phyloP scores from a whole-genome alignment of 2,797 vertebrate species.

The Sebastes taczanowskii region DNA sequence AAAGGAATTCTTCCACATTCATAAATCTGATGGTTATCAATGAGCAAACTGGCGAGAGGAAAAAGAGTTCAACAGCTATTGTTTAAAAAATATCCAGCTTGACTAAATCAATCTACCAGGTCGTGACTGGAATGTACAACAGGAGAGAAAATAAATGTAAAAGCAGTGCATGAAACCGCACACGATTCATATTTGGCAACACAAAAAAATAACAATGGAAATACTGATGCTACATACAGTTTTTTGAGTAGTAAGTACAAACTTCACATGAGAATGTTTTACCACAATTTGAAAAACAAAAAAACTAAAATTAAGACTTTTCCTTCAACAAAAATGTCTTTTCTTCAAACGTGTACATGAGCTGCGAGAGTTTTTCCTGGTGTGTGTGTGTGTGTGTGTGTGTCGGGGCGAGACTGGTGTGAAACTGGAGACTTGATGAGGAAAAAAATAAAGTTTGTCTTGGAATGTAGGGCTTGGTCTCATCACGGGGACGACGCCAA shows the following conservation, averaged over 20 bases:
- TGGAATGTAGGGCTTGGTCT: slow-evolving; percentile 86
- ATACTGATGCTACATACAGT: slow-evolving; percentile 84
- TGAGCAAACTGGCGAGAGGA: slow-evolving; percentile 56
- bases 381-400: slow-evolving; percentile 5
- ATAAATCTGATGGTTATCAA: slow-evolving; percentile 65
- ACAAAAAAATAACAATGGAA: slow-evolving; percentile 78
- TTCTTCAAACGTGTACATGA: slow-evolving; percentile 63
- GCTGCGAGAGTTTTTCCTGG: slow-evolving; percentile 65
- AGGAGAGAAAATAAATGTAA: slow-evolving; percentile 67
- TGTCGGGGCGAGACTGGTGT: slow-evolving; percentile 42
- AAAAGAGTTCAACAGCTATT: slow-evolving; percentile 50
- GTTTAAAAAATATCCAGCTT: slow-evolving; percentile 59
- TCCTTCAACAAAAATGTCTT: slow-evolving; percentile 77
- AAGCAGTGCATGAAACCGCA: slow-evolving; percentile 76
- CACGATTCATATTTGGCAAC: slow-evolving; percentile 83
- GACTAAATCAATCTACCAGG: slow-evolving; percentile 71
- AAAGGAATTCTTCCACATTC: slow-evolving; percentile 74
- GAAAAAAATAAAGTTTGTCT: slow-evolving; percentile 77
- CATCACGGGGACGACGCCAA: slow-evolving; percentile 71
- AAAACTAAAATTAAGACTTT: slow-evolving; percentile 72
- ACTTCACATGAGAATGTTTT: slow-evolving; percentile 80
- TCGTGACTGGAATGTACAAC: slow-evolving; percentile 78
- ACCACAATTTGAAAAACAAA: slow-evolving; percentile 66
- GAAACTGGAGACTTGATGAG: slow-evolving; percentile 58
- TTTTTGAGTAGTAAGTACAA: slow-evolving; percentile 77